phyloP scores from a whole-genome alignment of 2,888 invertebrate species.

The Mesochorus sp. region DNA sequence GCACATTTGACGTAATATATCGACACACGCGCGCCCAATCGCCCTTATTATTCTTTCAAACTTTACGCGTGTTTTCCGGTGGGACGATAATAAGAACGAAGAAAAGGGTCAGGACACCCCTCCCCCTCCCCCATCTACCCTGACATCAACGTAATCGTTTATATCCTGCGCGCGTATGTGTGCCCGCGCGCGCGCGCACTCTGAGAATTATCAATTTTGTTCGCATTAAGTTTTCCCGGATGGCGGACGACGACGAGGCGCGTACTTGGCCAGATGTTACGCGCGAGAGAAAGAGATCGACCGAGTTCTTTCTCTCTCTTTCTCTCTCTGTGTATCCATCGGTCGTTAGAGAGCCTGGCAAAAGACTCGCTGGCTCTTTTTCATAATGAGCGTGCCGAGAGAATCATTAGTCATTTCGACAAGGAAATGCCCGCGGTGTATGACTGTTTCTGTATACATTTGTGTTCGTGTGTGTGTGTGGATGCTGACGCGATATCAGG shows the following conservation, averaged over 20 bases:
- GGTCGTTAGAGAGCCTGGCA: slow-evolving; percentile 58
- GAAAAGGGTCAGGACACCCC: slow-evolving; percentile 27
- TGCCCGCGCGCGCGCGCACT: background rate
- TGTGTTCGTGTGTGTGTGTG: slow-evolving; percentile 1
- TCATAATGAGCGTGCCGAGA: slow-evolving; percentile 51
- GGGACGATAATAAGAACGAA: slow-evolving; percentile 28
- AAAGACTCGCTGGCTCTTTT: slow-evolving; percentile 50
- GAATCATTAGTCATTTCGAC: slow-evolving; percentile 62
- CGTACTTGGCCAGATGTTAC: slow-evolving; percentile 69
- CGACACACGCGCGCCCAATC: slow-evolving; percentile 56
- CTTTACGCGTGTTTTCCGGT: slow-evolving; percentile 46
- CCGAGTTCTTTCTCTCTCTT: slow-evolving; percentile 17
- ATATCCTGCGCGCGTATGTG: slow-evolving; percentile 65
- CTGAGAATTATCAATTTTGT: slow-evolving; percentile 75
- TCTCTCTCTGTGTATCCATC: slow-evolving; percentile 1
- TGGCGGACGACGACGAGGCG: slow-evolving; percentile 64
- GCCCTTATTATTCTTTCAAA: slow-evolving; percentile 31
- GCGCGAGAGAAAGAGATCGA: slow-evolving; percentile 62
- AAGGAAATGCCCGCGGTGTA: slow-evolving; percentile 39
- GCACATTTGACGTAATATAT: slow-evolving; percentile 55
- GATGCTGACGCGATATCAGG: background rate
- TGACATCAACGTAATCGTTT: slow-evolving; percentile 71
- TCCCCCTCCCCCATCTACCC: too few species aligned
- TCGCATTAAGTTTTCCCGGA: slow-evolving; percentile 72
- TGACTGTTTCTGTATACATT: background rate